Conservation (phyloP, 2,888 invertebrate species). For the Sthenelais limicola region DNA sequence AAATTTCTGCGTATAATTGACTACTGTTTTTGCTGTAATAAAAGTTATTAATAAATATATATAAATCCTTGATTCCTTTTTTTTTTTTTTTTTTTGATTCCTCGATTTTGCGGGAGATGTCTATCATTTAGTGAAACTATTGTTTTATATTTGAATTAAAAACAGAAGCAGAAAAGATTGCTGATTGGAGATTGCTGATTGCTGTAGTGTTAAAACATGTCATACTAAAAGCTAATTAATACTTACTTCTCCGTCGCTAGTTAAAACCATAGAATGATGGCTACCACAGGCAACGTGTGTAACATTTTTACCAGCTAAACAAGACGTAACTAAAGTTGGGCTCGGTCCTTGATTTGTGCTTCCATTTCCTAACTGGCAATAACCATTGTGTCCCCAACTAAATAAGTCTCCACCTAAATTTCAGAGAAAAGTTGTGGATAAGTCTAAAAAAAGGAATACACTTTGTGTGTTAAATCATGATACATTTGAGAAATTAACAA, state of each 20-base stretch:
- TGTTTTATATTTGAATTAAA: too few species aligned
- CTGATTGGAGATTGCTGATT: too few species aligned
- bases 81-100: too few species aligned
- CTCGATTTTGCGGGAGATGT: too few species aligned
- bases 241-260: constrained; percentile 76
- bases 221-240: neutral
- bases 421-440: neutral
- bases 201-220: neutral
- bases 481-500: too few species aligned
- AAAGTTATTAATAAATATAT: too few species aligned
- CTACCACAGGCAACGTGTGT: constrained; percentile 77
- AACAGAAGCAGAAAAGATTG: too few species aligned
- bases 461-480: too few species aligned
- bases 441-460: neutral
- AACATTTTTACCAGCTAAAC: constrained; percentile 74
- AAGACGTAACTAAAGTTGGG: constrained; percentile 74
- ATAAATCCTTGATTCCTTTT: too few species aligned
- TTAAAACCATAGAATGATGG: constrained; percentile 77
- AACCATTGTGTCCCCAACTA: constrained; percentile 78
- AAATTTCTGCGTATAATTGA: too few species aligned
- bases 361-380: constrained; percentile 77
- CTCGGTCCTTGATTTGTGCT: constrained; percentile 75
- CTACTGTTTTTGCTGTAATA: too few species aligned
- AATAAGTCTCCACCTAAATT: constrained; percentile 75
- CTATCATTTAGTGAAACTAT: too few species aligned